A percentile compares a stretch with the other conserved stretches of the same genome.
Evolutionary conservation across 2,797 vertebrate genomes (phyloP).

Genomic region (Oreonectes daqikongensis): DNA sequence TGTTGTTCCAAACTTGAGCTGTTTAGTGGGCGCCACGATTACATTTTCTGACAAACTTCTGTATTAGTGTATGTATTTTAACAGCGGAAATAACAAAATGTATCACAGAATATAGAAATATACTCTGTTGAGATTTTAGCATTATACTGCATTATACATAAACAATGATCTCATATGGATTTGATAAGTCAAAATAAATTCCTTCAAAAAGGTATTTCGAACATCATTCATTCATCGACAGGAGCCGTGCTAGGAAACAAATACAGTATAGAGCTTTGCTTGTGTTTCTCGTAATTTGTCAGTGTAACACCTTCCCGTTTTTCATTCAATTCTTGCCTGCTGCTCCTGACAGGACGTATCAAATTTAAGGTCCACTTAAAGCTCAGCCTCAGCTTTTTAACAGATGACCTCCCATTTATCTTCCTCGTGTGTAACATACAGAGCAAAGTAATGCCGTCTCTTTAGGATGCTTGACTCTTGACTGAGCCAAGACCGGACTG

Average conservation of each 20-base stretch:
- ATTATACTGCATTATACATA: background rate
- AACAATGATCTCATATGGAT: background rate
- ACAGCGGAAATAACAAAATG: background rate
- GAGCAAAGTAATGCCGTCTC: slow-evolving; percentile 36
- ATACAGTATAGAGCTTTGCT: background rate
- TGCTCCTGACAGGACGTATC: slow-evolving; percentile 21
- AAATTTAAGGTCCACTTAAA: slow-evolving; percentile 36
- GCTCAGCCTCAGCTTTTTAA: slow-evolving; percentile 29
- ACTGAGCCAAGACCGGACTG: slow-evolving; percentile 27
- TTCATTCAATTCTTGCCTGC: slow-evolving; percentile 29
- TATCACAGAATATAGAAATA: background rate
- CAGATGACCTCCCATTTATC: slow-evolving; percentile 32
- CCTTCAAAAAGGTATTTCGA: background rate
- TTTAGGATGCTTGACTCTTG: slow-evolving; percentile 39
- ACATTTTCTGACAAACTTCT: background rate
- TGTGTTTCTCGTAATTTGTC: slow-evolving; percentile 18
- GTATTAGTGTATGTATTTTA: background rate
- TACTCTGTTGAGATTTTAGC: no score
- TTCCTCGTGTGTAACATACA: slow-evolving; percentile 16
- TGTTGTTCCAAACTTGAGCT: slow-evolving; percentile 2
- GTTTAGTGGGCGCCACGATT: background rate
- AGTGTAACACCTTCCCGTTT: slow-evolving; percentile 3
- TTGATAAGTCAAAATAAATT: background rate
- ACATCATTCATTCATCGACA: background rate
- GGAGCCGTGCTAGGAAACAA: background rate